phyloP scores from a whole-genome alignment of 2,113 vertebrate genomes.

The Nannospalax galili region DNA sequence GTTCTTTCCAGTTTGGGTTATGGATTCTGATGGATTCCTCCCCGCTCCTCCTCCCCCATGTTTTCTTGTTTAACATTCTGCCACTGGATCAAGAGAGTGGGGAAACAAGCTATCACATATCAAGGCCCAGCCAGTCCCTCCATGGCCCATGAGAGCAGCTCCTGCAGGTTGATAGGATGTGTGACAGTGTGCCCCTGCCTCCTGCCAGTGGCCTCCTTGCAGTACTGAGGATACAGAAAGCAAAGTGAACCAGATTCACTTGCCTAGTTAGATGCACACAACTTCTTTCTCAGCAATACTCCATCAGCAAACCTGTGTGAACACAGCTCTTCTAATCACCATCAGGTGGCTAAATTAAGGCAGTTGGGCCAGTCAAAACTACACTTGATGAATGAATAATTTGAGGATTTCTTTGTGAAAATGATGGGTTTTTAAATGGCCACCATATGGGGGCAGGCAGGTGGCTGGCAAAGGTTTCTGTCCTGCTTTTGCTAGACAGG shows the following conservation, averaged over 20 bases:
- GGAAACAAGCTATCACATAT: neutral
- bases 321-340: neutral
- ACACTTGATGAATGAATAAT: slow-evolving; percentile 59
- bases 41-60: neutral
- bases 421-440: slow-evolving; percentile 61
- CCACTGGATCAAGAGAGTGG: neutral
- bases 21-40: neutral
- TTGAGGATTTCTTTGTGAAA: slow-evolving; percentile 61
- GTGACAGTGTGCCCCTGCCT: neutral
- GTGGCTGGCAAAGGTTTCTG: slow-evolving; percentile 75
- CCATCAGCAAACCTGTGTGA: neutral
- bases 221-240: neutral
- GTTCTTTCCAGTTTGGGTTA: neutral
- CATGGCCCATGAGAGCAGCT: rapidly evolving
- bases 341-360: neutral
- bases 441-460: slow-evolving; percentile 76
- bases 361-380: slow-evolving; percentile 56
- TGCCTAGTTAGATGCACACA: neutral
- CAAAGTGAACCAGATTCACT: neutral
- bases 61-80: neutral
- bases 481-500: slow-evolving; percentile 73
- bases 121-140: neutral
- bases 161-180: neutral
- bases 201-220: neutral
- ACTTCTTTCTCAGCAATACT: neutral